These are phyloP conservation scores for Microplitis demolitor DNA, from an alignment of 1,140 invertebrate species.

Conservation along the genomic window DNA sequence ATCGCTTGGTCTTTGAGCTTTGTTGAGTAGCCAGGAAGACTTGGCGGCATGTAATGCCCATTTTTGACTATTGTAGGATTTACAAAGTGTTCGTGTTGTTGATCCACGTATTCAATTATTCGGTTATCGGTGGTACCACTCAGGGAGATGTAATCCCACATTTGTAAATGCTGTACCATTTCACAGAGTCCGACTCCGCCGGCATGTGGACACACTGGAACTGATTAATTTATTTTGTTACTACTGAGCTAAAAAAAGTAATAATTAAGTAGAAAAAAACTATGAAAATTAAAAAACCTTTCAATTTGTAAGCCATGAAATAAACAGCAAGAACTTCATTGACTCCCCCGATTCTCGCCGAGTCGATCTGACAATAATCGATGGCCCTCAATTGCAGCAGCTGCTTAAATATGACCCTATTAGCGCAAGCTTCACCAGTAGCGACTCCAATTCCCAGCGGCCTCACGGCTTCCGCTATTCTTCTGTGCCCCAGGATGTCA, in stretches of 20 bases:
- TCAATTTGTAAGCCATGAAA: constrained; percentile 81
- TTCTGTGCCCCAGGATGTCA: constrained; percentile 83
- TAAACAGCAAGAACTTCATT: constrained; percentile 89
- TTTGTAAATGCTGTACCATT: constrained; percentile 90
- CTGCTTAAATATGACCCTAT: constrained; percentile 92
- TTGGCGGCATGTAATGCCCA: constrained; percentile 76
- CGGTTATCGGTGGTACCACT: constrained; percentile 73
- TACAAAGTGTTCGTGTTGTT: constrained; percentile 86
- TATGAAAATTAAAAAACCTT: constrained; percentile 60
- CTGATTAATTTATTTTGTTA: constrained; percentile 59
- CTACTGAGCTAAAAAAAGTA: background rate
- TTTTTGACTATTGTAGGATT: constrained; percentile 72
- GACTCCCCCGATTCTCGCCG: constrained; percentile 83
- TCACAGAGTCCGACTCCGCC: constrained; percentile 92
- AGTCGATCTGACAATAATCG: constrained; percentile 90
- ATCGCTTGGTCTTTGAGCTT: constrained; percentile 74
- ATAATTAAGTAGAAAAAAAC: background rate
- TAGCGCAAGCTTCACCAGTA: constrained; percentile 90
- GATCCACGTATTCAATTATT: constrained; percentile 86
- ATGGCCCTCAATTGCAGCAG: constrained; percentile 79
- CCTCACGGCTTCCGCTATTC: constrained; percentile 69
- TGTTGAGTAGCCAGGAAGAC: constrained; percentile 77
- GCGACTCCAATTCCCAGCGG: constrained; percentile 82
- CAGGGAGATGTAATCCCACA: constrained; percentile 83
- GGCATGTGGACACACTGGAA: constrained; percentile 91